A percentile compares a stretch with the other conserved stretches of the same genome.
Conservation (phyloP, 1,140 invertebrate genomes). For the Philopotamus ludificatus region DNA sequence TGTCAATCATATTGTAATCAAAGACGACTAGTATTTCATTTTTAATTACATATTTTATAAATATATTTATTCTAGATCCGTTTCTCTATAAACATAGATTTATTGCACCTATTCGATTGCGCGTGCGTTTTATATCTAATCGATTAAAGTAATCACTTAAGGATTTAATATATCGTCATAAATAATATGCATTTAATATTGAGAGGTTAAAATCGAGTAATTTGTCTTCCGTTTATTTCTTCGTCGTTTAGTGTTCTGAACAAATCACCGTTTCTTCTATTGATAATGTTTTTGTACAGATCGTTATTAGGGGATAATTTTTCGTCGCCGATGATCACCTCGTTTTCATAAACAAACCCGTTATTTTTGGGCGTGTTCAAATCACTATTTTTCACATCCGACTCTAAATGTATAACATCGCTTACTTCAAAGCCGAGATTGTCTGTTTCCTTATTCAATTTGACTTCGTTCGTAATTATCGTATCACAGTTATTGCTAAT, state of each 20-base stretch:
- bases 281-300: not conserved
- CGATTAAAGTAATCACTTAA: too few species aligned
- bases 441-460: not conserved
- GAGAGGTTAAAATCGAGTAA: slow-evolving; percentile 27
- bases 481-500: not conserved
- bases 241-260: slow-evolving; percentile 26
- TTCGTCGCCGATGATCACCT: not conserved
- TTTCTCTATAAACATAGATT: too few species aligned
- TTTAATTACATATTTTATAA: too few species aligned
- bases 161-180: too few species aligned
- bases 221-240: slow-evolving; percentile 24
- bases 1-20: too few species aligned
- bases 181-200: too few species aligned
- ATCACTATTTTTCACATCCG: not conserved
- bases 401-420: too few species aligned
- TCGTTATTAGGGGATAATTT: not conserved
- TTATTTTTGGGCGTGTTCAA: not conserved
- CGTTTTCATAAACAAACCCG: not conserved
- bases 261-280: not conserved
- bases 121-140: too few species aligned
- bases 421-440: not conserved
- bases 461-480: not conserved
- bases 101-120: too few species aligned
- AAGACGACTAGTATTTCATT: too few species aligned
- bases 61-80: too few species aligned